A percentile compares a stretch with the other conserved stretches of the same genome.
These are phyloP conservation scores for Piezodorus guildinii DNA, from an alignment of 1,140 invertebrate genomes.

Conservation along the genomic window DNA sequence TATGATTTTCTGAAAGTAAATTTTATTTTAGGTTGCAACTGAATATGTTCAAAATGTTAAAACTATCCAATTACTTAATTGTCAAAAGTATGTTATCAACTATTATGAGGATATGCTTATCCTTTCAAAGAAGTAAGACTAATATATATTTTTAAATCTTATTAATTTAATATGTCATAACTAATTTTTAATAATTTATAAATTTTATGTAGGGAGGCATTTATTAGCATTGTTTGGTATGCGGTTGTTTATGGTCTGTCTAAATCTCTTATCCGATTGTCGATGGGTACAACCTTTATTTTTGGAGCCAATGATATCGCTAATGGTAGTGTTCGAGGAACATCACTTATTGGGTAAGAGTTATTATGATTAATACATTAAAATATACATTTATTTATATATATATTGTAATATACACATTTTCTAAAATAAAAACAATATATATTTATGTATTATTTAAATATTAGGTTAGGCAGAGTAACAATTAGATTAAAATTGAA, in stretches of 20 bases:
- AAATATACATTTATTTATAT: no score
- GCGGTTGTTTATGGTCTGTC: constrained; percentile 6
- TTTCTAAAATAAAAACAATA: no score
- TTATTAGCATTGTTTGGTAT: not conserved
- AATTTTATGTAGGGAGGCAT: not conserved
- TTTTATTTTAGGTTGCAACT: constrained; percentile 47
- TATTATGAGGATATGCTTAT: not conserved
- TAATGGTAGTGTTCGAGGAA: not conserved
- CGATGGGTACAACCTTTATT: not conserved
- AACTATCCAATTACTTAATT: constrained; percentile 59
- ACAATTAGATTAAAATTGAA: no score
- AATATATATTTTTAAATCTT: no score
- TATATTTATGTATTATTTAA: no score
- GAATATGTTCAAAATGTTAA: constrained; percentile 66
- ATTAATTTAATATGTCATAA: no score
- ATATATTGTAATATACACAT: no score
- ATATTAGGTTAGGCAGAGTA: no score
- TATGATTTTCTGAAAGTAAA: no score
- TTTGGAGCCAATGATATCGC: not conserved
- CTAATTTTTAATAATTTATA: no score
- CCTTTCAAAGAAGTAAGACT: not conserved
- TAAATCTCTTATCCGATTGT: not conserved
- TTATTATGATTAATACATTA: no score
- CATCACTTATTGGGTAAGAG: not conserved
- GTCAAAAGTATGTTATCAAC: no score